A percentile compares a stretch with the other conserved stretches of the same genome.
Evolutionary conservation across 2,797 vertebrate species (phyloP).

Genomic region (Gorsachius magnificus): DNA sequence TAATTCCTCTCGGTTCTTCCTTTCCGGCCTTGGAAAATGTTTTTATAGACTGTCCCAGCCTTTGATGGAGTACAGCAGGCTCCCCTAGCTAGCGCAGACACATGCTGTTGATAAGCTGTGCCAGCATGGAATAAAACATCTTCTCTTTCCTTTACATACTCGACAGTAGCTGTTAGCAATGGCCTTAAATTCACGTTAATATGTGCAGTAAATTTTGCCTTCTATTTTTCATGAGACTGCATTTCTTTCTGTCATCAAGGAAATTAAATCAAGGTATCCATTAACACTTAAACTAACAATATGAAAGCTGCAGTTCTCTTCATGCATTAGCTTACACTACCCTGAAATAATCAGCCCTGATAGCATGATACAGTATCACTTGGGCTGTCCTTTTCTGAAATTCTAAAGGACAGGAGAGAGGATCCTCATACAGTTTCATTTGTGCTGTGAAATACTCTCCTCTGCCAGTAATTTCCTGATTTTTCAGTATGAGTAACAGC

Average conservation of each 20-base stretch:
- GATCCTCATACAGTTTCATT: neutral
- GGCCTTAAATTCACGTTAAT: constrained; percentile 6
- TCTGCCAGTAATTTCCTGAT: neutral
- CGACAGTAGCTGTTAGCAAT: neutral
- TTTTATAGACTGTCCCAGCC: constrained; percentile 42
- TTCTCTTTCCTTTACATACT: neutral
- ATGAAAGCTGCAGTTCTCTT: constrained; percentile 2
- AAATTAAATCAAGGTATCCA: neutral
- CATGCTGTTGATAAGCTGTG: constrained; percentile 41
- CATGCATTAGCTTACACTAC: neutral
- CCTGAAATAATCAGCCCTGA: neutral
- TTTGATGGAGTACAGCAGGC: constrained; percentile 39
- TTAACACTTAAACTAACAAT: constrained; percentile 16
- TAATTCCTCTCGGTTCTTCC: no score
- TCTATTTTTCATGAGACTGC: neutral
- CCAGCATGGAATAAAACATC: constrained; percentile 48
- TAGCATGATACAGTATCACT: neutral
- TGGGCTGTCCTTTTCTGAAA: neutral
- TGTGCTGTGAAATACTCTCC: neutral
- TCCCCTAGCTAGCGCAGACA: constrained; percentile 13
- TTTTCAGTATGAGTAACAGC: neutral
- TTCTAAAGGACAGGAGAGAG: neutral
- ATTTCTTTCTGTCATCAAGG: constrained; percentile 12
- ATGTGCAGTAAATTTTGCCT: neutral
- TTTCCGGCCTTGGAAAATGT: no score